Conservation (phyloP, 2,888 invertebrate genomes). For the Norana najaformis region DNA sequence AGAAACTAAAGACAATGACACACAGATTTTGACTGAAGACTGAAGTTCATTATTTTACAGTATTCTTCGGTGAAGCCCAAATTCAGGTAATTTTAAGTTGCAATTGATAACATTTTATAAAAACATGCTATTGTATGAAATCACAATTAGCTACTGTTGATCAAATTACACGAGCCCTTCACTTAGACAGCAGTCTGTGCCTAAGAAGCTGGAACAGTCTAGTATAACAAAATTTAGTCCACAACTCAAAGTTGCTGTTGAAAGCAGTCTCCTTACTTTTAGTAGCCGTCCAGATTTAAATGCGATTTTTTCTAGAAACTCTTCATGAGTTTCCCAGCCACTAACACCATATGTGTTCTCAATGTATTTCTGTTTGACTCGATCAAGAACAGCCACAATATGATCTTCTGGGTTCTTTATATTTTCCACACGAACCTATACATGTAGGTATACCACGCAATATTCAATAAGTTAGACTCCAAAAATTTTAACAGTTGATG, state of each 20-base stretch:
- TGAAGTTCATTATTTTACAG: neutral
- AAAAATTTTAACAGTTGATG: neutral
- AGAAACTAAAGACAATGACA: neutral
- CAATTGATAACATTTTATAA: neutral
- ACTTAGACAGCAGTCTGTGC: neutral
- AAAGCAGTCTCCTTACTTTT: constrained; percentile 66
- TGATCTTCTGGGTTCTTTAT: constrained; percentile 94
- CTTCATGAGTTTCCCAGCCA: constrained; percentile 78
- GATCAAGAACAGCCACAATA: constrained; percentile 79
- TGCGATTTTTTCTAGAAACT: constrained; percentile 90
- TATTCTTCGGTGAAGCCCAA: neutral
- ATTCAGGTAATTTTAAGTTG: neutral
- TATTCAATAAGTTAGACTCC: neutral
- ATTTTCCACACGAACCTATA: constrained; percentile 82
- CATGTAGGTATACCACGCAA: neutral
- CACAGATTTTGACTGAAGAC: neutral
- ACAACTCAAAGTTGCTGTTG: neutral
- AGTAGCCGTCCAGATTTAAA: constrained; percentile 83
- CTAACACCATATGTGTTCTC: constrained; percentile 79
- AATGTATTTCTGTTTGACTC: constrained; percentile 87
- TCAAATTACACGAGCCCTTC: neutral
- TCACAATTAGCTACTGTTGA: neutral
- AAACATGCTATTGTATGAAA: neutral
- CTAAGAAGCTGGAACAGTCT: neutral
- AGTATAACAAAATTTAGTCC: neutral